Conservation (phyloP, 2,113 vertebrate genomes). For the Sander lucioperca region DNA sequence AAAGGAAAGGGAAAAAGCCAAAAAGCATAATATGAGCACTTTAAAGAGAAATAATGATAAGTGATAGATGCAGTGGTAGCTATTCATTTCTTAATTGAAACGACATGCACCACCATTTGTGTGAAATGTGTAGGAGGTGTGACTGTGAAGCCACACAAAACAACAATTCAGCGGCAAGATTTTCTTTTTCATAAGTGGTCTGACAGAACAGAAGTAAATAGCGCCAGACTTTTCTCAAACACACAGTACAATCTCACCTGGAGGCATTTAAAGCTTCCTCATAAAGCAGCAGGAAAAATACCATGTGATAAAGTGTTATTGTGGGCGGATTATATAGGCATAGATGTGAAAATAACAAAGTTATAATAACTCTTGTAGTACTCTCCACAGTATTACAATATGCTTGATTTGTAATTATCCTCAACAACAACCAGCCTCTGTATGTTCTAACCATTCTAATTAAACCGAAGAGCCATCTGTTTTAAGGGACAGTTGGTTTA, state of each 20-base stretch:
- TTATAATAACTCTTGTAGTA: not conserved
- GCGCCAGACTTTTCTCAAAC: slow-evolving; percentile 10
- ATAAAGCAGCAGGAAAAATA: slow-evolving; percentile 19
- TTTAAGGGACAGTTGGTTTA: no score
- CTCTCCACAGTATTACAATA: slow-evolving; percentile 1
- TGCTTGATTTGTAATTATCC: not conserved
- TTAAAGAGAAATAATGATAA: not conserved
- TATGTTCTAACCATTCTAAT: not conserved
- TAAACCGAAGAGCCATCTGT: not conserved
- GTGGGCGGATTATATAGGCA: slow-evolving; percentile 8
- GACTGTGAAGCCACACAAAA: slow-evolving; percentile 37
- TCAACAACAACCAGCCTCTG: not conserved
- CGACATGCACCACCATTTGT: not conserved
- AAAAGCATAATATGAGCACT: no score
- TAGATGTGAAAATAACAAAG: slow-evolving; percentile 27
- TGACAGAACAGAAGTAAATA: slow-evolving; percentile 13
- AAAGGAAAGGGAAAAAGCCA: no score
- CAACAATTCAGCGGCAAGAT: slow-evolving; percentile 10
- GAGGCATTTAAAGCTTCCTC: slow-evolving; percentile 34
- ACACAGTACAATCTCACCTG: slow-evolving; percentile 21
- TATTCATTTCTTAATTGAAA: slow-evolving; percentile 47
- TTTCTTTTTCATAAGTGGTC: not conserved
- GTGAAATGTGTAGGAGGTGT: slow-evolving; percentile 67
- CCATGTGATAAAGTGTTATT: not conserved
- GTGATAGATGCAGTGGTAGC: not conserved